These are phyloP conservation scores for Eriosoma lanigerum DNA, from an alignment of 1,140 invertebrate species.

Conservation along the genomic window DNA sequence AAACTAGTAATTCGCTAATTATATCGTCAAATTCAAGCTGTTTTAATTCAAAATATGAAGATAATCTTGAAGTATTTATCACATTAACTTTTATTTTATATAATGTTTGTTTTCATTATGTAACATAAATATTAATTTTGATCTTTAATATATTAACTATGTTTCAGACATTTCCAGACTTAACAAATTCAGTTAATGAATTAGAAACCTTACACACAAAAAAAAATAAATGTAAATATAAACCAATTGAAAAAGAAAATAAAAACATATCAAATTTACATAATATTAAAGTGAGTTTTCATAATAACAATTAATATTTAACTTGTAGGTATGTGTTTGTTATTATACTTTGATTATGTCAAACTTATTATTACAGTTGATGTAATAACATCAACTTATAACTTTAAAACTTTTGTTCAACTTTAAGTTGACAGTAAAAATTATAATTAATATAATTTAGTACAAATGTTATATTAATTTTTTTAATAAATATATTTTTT, in stretches of 20 bases:
- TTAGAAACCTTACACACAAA: background rate
- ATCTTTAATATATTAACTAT: conserved; percentile 5
- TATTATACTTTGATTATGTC: background rate
- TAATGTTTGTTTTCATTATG: too few species aligned
- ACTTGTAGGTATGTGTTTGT: background rate
- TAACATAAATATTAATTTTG: background rate
- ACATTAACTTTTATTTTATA: too few species aligned
- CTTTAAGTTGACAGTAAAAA: too few species aligned
- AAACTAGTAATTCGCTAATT: background rate
- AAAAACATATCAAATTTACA: background rate
- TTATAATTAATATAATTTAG: too few species aligned
- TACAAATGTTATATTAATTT: background rate
- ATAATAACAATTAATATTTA: too few species aligned
- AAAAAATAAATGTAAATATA: background rate
- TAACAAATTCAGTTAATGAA: conserved; percentile 28
- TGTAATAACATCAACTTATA: too few species aligned
- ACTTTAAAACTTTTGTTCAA: too few species aligned
- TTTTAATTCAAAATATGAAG: background rate
- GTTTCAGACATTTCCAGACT: background rate
- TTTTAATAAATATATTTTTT: background rate
- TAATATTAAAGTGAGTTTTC: conserved; percentile 28
- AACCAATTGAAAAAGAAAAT: background rate
- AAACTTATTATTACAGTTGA: too few species aligned
- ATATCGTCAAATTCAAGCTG: background rate
- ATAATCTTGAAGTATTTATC: conserved; percentile 15